Evolutionary conservation across 2,888 invertebrate species (phyloP).

Genomic region (Oscheius myriophilus): DNA sequence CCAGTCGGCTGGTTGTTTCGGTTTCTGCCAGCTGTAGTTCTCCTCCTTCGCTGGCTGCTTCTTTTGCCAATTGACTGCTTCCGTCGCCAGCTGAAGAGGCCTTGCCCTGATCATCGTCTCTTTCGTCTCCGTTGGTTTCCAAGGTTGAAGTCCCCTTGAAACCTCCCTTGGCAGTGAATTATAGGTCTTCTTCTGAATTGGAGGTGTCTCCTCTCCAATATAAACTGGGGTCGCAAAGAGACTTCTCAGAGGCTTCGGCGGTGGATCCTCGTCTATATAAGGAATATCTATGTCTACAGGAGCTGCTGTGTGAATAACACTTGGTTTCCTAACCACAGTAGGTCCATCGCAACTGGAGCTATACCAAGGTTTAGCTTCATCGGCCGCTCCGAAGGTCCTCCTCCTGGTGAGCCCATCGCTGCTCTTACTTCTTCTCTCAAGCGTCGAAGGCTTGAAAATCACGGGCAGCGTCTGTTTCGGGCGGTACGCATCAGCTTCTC

Average conservation of each 20-base stretch:
- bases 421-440: conserved; percentile 25
- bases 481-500: conserved; percentile 22
- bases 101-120: too few relatives aligned
- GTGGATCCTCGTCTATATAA: conserved; percentile 51
- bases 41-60: too few relatives aligned
- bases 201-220: conserved; percentile 4
- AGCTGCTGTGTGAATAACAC: conserved; percentile 48
- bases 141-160: too few relatives aligned
- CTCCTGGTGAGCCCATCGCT: conserved; percentile 20
- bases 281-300: conserved; percentile 51
- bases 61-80: too few relatives aligned
- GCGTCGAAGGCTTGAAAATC: conserved; percentile 49
- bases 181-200: too few relatives aligned
- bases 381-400: conserved; percentile 34
- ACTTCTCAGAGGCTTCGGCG: conserved; percentile 23
- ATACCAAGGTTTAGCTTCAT: conserved; percentile 46
- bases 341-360: conserved; percentile 44
- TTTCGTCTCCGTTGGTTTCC: too few relatives aligned
- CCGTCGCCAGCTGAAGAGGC: too few relatives aligned
- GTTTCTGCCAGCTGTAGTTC: too few relatives aligned
- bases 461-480: conserved; percentile 35
- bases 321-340: conserved; percentile 36
- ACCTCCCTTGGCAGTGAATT: too few relatives aligned
- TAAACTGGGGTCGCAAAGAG: conserved; percentile 13
- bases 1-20: too few relatives aligned